These are phyloP conservation scores for Drosophila serrata DNA, from an alignment of 1,140 invertebrate species.

Conservation along the genomic window DNA sequence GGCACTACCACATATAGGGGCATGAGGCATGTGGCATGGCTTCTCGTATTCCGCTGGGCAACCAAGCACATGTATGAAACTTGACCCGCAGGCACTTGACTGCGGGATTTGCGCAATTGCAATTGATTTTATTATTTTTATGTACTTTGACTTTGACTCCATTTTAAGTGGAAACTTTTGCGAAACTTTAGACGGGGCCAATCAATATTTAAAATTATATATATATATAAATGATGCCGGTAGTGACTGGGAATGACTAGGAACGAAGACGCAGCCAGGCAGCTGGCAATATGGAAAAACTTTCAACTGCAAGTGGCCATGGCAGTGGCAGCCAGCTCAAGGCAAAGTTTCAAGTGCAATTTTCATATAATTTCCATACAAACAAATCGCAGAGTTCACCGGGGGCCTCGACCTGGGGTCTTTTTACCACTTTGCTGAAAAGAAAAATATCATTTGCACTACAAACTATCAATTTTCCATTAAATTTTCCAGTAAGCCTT, in stretches of 20 bases:
- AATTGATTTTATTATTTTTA: constrained; percentile 43
- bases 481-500: background rate
- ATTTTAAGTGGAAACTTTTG: constrained; percentile 35
- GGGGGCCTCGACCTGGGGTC: constrained; percentile 11
- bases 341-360: constrained; percentile 57
- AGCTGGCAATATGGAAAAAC: constrained; percentile 39
- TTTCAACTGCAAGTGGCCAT: constrained; percentile 60
- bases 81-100: constrained; percentile 20
- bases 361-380: constrained; percentile 46
- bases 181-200: constrained; percentile 23
- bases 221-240: constrained; percentile 1
- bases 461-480: constrained; percentile 17
- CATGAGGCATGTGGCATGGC: background rate
- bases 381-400: constrained; percentile 26
- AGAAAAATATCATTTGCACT: constrained; percentile 17
- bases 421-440: constrained; percentile 18
- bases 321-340: constrained; percentile 20
- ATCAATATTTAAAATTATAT: constrained; percentile 39
- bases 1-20: background rate
- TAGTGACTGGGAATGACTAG: background rate
- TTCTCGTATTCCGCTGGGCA: constrained; percentile 29
- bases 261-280: constrained; percentile 3
- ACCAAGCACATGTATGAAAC: constrained; percentile 26
- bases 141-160: constrained; percentile 39
- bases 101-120: constrained; percentile 32